Conservation (phyloP, 1,140 invertebrate genomes). For the Drosophila elegans region DNA sequence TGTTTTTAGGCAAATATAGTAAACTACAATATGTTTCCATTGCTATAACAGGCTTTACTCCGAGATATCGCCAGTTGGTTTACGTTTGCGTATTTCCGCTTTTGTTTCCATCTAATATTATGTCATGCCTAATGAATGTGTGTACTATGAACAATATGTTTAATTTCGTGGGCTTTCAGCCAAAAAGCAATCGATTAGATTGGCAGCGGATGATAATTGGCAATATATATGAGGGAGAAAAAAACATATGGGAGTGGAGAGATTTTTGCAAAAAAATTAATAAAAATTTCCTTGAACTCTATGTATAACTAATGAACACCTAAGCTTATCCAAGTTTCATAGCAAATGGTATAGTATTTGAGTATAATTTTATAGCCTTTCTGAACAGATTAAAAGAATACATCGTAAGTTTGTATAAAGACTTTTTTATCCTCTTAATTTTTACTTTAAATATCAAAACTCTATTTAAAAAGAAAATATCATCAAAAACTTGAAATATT, state of each 20-base stretch:
- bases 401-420: no score
- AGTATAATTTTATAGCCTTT: no score
- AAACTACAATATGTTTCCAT: constrained; percentile 44
- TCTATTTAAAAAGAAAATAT: no score
- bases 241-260: not conserved
- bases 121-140: constrained; percentile 51
- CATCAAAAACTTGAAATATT: no score
- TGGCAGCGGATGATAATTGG: constrained; percentile 9
- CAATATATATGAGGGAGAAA: not conserved
- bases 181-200: constrained; percentile 37
- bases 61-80: constrained; percentile 39
- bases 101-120: constrained; percentile 53
- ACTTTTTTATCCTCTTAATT: no score
- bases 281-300: constrained; percentile 1
- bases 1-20: constrained; percentile 14
- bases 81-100: constrained; percentile 30
- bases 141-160: constrained; percentile 28
- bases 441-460: no score
- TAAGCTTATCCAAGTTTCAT: not conserved
- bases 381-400: no score
- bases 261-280: not conserved
- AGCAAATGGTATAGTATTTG: no score
- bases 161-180: constrained; percentile 13
- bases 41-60: constrained; percentile 14
- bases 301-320: not conserved